These are phyloP conservation scores for Catharus bicknelli DNA, from an alignment of 2,113 vertebrate species.

Conservation along the genomic window DNA sequence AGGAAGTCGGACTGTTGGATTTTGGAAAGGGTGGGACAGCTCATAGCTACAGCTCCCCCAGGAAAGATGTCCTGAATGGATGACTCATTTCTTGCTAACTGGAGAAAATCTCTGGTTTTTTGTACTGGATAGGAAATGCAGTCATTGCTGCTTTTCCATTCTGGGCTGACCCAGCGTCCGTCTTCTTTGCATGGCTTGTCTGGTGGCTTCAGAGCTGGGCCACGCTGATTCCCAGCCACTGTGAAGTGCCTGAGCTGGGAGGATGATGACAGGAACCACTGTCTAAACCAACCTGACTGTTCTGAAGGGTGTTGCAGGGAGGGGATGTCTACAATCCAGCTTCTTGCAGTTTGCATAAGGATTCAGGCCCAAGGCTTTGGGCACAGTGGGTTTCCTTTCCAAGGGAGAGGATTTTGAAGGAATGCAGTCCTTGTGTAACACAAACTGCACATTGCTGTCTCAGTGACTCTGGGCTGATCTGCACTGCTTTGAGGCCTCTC, in stretches of 20 bases:
- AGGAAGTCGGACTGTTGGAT: not conserved
- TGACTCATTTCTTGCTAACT: not conserved
- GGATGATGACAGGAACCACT: not conserved
- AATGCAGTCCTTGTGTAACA: not conserved
- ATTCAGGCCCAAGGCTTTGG: not conserved
- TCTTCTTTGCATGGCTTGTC: not conserved
- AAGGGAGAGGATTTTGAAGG: not conserved
- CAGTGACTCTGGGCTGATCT: not conserved
- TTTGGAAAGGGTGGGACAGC: not conserved
- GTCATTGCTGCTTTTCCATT: not conserved
- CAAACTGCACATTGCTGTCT: accelerated
- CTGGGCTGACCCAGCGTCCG: accelerated
- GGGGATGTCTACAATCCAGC: not conserved
- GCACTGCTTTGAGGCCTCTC: not conserved
- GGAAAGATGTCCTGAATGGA: not conserved
- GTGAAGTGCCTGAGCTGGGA: not conserved
- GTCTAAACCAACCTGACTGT: not conserved
- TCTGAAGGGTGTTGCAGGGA: not conserved
- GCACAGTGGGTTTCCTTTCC: not conserved
- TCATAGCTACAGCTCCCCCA: not conserved
- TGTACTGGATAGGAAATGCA: not conserved
- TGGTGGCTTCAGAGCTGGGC: not conserved
- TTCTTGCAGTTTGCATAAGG: not conserved
- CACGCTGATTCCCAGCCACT: not conserved
- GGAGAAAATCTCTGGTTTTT: not conserved